phyloP scores from a whole-genome alignment of 2,888 invertebrate genomes.

The Acanthoscelides obtectus region DNA sequence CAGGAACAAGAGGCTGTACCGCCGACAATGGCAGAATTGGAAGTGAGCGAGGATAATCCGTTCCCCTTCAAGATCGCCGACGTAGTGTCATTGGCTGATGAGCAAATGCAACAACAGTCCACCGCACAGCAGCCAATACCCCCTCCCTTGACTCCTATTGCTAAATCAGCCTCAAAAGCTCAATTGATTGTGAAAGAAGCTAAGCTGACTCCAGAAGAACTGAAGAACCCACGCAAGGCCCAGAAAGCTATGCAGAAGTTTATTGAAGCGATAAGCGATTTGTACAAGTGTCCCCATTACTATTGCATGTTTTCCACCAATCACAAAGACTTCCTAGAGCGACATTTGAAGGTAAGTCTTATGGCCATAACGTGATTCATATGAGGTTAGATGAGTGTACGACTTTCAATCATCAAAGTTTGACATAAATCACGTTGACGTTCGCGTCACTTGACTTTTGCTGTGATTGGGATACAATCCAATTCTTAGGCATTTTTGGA shows the following conservation, averaged over 20 bases:
- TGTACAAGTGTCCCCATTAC: constrained; percentile 55
- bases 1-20: neutral
- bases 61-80: constrained; percentile 48
- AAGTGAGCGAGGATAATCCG: constrained; percentile 36
- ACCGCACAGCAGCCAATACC: constrained; percentile 6
- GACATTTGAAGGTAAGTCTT: constrained; percentile 42
- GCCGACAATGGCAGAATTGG: constrained; percentile 15
- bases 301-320: constrained; percentile 51
- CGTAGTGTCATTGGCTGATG: constrained; percentile 34
- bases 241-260: constrained; percentile 39
- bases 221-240: constrained; percentile 32
- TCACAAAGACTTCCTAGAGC: constrained; percentile 36
- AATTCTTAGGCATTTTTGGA: no score
- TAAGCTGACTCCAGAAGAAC: constrained; percentile 25
- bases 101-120: constrained; percentile 7
- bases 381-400: no score
- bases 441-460: no score
- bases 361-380: no score
- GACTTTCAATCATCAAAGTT: no score
- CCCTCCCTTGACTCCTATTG: constrained; percentile 19
- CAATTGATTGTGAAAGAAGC: constrained; percentile 30
- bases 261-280: constrained; percentile 34
- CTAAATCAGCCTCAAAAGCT: constrained; percentile 11
- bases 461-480: no score
- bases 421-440: no score